A percentile compares a stretch with the other conserved stretches of the same genome.
These are phyloP conservation scores for Malacosoma neustria DNA, from an alignment of 2,888 invertebrate genomes.

Conservation along the genomic window DNA sequence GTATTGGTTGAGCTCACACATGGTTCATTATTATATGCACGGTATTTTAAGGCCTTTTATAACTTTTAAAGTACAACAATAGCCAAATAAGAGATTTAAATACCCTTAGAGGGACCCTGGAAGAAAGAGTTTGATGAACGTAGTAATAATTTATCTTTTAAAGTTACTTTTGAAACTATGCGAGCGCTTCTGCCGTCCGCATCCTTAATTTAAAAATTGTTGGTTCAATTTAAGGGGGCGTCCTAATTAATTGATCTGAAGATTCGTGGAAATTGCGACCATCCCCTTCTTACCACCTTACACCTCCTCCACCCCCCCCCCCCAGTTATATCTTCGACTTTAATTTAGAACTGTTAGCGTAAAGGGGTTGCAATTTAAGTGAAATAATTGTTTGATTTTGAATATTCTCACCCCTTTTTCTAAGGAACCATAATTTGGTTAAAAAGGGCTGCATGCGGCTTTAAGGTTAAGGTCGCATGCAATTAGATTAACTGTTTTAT, in stretches of 20 bases:
- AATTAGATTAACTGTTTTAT: not conserved
- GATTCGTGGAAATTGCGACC: slow-evolving; percentile 59
- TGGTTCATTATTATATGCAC: too few species aligned
- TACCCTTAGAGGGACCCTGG: too few species aligned
- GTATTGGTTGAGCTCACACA: too few species aligned
- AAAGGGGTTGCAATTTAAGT: slow-evolving; percentile 71
- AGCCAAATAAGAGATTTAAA: too few species aligned
- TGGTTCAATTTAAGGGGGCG: slow-evolving; percentile 49
- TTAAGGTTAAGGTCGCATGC: not conserved
- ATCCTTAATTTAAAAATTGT: slow-evolving; percentile 25
- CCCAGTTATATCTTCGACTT: slow-evolving; percentile 62
- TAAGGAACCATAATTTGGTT: slow-evolving; percentile 39
- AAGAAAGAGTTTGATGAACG: too few species aligned
- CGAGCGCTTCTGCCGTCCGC: slow-evolving; percentile 8
- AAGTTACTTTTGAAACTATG: not conserved
- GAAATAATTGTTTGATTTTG: slow-evolving; percentile 71
- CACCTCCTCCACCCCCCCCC: slow-evolving; percentile 15
- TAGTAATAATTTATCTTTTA: not conserved
- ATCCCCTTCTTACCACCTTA: slow-evolving; percentile 14
- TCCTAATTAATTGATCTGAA: slow-evolving; percentile 71
- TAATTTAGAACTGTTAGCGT: slow-evolving; percentile 71
- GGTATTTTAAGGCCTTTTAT: too few species aligned
- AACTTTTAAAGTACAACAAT: too few species aligned
- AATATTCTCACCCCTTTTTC: slow-evolving; percentile 42
- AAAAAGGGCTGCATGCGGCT: slow-evolving; percentile 19